These are phyloP conservation scores for Phlogophora meticulosa DNA, from an alignment of 2,888 invertebrate genomes.

Conservation along the genomic window DNA sequence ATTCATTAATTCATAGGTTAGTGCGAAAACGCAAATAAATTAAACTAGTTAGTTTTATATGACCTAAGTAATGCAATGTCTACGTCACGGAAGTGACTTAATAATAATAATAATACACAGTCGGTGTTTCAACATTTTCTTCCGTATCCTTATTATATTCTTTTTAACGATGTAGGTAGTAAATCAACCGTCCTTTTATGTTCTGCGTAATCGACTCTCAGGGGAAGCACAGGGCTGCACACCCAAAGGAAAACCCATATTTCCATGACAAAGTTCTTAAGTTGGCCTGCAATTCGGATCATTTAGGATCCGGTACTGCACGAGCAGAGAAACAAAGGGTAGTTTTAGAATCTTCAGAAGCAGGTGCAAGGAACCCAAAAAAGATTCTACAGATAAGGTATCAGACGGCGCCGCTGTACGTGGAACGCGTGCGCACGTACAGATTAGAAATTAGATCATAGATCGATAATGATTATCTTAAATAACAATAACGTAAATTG, in stretches of 20 bases:
- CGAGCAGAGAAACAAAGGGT: background rate
- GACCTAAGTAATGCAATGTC: slow-evolving; percentile 9
- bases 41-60: slow-evolving; percentile 6
- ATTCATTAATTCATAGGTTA: slow-evolving; percentile 31
- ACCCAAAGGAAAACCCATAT: background rate
- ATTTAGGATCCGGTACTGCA: background rate
- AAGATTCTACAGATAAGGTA: slow-evolving; percentile 45
- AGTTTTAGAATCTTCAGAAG: background rate
- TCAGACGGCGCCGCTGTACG: slow-evolving; percentile 47
- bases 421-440: slow-evolving; percentile 57
- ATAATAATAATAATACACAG: slow-evolving; percentile 9
- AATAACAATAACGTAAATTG: slow-evolving; percentile 41
- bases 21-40: slow-evolving; percentile 13
- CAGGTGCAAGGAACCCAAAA: slow-evolving; percentile 32
- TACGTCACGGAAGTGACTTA: slow-evolving; percentile 39
- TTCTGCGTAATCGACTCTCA: slow-evolving; percentile 8
- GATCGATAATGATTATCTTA: slow-evolving; percentile 41
- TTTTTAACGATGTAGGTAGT: slow-evolving; percentile 27
- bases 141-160: slow-evolving; percentile 52
- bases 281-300: background rate
- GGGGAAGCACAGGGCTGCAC: slow-evolving; percentile 42
- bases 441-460: slow-evolving; percentile 55
- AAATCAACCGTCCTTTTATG: slow-evolving; percentile 8
- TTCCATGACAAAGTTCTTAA: background rate
- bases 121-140: slow-evolving; percentile 33